phyloP scores from a whole-genome alignment of 2,888 invertebrate species.

The Megastigmus dorsalis region DNA sequence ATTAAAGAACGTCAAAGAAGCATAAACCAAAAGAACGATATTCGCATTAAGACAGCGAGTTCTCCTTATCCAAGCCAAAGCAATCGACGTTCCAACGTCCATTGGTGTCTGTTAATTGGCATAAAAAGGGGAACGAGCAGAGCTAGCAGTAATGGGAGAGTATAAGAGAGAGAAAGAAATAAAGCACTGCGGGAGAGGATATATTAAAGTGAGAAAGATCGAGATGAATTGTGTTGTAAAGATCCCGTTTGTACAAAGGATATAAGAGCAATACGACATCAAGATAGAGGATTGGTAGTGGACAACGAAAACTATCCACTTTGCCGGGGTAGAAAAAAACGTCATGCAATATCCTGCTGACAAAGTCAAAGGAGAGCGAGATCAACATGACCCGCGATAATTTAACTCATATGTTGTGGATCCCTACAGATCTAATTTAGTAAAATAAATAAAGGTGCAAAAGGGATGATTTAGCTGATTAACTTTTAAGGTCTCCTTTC shows the following conservation, averaged over 20 bases:
- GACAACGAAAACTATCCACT: too few species aligned
- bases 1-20: constrained; percentile 18
- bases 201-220: constrained; percentile 15
- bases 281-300: too few species aligned
- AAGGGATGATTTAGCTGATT: too few species aligned
- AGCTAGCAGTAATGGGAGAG: not conserved
- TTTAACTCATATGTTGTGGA: too few species aligned
- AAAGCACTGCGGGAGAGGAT: constrained; percentile 1
- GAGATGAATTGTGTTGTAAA: constrained; percentile 47
- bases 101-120: constrained; percentile 40
- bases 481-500: too few species aligned
- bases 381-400: too few species aligned
- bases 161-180: constrained; percentile 6
- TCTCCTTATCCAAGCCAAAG: too few species aligned
- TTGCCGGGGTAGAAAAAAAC: constrained; percentile 30
- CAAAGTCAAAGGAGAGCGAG: too few species aligned
- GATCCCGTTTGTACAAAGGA: constrained; percentile 58
- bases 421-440: too few species aligned
- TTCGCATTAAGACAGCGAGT: too few species aligned
- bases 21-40: constrained; percentile 24
- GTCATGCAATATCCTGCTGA: too few species aligned
- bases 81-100: constrained; percentile 10
- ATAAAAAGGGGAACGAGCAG: constrained; percentile 23
- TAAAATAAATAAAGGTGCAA: too few species aligned
- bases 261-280: constrained; percentile 61